A percentile compares a stretch with the other conserved stretches of the same genome.
Conservation (phyloP, 2,888 invertebrate genomes). For the Sarcophaga rosellei region DNA sequence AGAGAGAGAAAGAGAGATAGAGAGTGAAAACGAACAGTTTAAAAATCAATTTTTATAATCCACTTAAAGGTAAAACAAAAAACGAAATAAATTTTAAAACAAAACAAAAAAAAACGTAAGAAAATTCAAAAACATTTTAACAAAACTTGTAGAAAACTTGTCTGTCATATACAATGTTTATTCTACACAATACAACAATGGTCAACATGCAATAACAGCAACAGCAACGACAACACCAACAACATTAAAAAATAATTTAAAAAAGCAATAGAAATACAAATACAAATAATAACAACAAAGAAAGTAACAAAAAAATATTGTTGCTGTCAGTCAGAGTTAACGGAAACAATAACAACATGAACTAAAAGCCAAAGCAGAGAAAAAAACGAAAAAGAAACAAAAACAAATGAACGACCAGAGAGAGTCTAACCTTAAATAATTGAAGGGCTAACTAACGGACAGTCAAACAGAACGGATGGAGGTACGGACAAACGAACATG, state of each 20-base stretch:
- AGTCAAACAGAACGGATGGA: conserved; percentile 50
- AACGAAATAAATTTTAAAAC: conserved; percentile 22
- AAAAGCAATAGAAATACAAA: conserved; percentile 43
- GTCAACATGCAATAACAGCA: conserved; percentile 43
- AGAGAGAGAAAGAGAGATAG: conserved; percentile 4
- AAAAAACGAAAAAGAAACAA: conserved; percentile 57
- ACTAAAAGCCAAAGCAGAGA: conserved; percentile 52
- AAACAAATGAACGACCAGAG: conserved; percentile 32
- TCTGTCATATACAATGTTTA: conserved; percentile 42
- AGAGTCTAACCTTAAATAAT: conserved; percentile 66
- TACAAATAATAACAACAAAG: conserved; percentile 12
- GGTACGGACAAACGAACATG: conserved; percentile 55
- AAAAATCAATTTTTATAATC: conserved; percentile 80
- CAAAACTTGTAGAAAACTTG: conserved; percentile 39
- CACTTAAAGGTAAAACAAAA: conserved; percentile 73
- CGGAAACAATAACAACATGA: conserved; percentile 32
- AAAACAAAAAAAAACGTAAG: conserved; percentile 28
- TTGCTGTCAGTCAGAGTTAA: conserved; percentile 46
- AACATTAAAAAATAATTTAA: conserved; percentile 35
- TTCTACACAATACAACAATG: conserved; percentile 24
- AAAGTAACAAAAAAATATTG: conserved; percentile 7
- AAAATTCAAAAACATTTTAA: conserved; percentile 23
- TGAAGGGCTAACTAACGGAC: conserved; percentile 60
- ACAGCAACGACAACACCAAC: not conserved
- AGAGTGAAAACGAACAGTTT: conserved; percentile 18